Conservation (phyloP, 2,113 vertebrate species). For the Romanogobio albipinnatus region DNA sequence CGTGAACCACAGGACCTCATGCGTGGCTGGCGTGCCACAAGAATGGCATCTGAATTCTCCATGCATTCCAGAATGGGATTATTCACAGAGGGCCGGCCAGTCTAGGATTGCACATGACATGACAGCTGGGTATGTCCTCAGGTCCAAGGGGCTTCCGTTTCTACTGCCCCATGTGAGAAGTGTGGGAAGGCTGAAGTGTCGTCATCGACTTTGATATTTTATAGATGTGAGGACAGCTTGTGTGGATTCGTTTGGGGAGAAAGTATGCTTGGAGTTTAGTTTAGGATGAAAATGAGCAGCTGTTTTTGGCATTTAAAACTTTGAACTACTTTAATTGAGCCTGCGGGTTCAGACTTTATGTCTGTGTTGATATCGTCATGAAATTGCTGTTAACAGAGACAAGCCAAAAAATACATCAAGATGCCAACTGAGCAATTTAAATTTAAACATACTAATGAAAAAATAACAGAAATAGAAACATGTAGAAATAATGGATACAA, state of each 20-base stretch:
- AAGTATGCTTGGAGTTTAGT: conserved; percentile 9
- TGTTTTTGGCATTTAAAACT: conserved; percentile 17
- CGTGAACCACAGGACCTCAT: background rate
- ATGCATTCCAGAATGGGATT: conserved; percentile 37
- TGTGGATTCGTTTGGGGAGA: background rate
- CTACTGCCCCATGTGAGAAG: conserved; percentile 1
- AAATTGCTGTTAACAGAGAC: background rate
- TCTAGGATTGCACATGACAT: conserved; percentile 14
- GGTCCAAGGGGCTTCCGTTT: background rate
- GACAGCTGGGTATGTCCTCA: conserved; percentile 38
- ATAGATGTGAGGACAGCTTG: conserved; percentile 42
- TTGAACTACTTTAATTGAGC: conserved; percentile 21
- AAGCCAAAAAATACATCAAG: background rate
- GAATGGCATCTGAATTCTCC: conserved; percentile 29
- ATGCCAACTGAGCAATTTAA: background rate
- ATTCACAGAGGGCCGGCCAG: background rate
- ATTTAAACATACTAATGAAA: background rate
- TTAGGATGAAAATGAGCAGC: background rate
- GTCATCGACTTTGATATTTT: conserved; percentile 36
- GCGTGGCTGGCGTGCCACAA: conserved; percentile 19
- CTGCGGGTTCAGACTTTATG: background rate
- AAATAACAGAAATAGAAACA: background rate
- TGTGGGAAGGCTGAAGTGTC: background rate
- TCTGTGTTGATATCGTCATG: background rate
- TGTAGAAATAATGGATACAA: background rate